Evolutionary conservation across 2,797 vertebrate species (phyloP), one percentile per base, ranked within the genome.

Genomic region (Neosilurus mollespiculum): DNA sequence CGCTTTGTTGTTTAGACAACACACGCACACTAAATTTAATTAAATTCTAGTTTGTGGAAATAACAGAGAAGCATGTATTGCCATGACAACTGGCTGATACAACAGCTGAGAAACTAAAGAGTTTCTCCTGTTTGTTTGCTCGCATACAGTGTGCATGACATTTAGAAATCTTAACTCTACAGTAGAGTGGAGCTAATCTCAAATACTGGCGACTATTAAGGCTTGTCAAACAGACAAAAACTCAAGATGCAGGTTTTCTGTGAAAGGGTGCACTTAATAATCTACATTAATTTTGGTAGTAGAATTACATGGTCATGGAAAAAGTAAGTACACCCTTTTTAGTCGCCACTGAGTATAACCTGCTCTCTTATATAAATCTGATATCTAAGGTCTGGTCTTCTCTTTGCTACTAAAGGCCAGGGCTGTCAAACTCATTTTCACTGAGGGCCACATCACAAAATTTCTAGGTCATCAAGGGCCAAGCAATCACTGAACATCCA

Each of bases 81-180:
- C 76, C 82, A 87, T 85, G 85, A 80, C 81, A 82, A 87, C 80
- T 56, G 51, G 37, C 70, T 78, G 22, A 80, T 77, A 72, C 26
- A 70, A 43, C 43, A 43, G 37, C 49, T 70, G 49, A 16, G 10
- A 81, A 34, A 34, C 2, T 20, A 72, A 54, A 80, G 61, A 69
- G 20, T 76, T 73, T 59, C 22, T 58, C 18, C 34, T 66, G 34
- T 58, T 34, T 26, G 14, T 20, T 67, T 8, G 3, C 7, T 26
- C 54, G 24, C 58, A 78, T 62, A 16, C n/a, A 70, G 1, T 24
- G 26, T 11, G 11, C 62, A 22, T 81, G 37, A 34, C 73, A 70
- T 81, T 77, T 77, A 61, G 16, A 81, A 56, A 62, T 70, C 2
- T 15, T 34, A 69, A 81, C 70, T 61, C 61, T 80, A n/a, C 58